phyloP scores from a whole-genome alignment of 2,888 invertebrate genomes.

The Eudasyphora cyanicolor region DNA sequence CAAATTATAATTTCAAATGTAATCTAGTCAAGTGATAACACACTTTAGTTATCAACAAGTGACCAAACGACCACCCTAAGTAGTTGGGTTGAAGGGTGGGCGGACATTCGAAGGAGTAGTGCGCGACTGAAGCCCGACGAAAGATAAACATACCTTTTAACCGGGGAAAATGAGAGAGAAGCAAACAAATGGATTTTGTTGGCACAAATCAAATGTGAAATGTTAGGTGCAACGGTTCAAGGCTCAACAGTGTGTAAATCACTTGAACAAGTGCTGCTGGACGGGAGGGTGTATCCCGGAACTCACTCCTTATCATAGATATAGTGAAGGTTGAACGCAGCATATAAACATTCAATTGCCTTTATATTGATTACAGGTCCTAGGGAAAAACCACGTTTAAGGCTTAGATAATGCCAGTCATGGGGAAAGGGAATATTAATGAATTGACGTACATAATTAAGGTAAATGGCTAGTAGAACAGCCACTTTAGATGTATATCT shows the following conservation, averaged over 20 bases:
- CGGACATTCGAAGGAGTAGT: neutral
- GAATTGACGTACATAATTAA: conserved; percentile 38
- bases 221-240: neutral
- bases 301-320: conserved; percentile 28
- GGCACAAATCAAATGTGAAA: conserved; percentile 35
- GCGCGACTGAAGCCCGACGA: neutral
- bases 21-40: conserved; percentile 78
- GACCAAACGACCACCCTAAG: neutral
- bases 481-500: neutral
- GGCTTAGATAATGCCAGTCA: conserved; percentile 10
- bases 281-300: neutral
- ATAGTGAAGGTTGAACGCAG: neutral
- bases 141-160: neutral
- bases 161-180: conserved; percentile 10
- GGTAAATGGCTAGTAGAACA: conserved; percentile 12
- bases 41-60: conserved; percentile 51
- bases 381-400: conserved; percentile 60
- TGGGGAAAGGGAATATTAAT: conserved; percentile 46
- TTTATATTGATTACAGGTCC: neutral
- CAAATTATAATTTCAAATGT: conserved; percentile 80
- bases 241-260: conserved; percentile 39
- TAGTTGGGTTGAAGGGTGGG: neutral
- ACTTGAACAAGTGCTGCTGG: conserved; percentile 53
- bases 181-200: conserved; percentile 44
- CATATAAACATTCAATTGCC: no score